These are phyloP conservation scores for Tadarida brasiliensis DNA, from an alignment of 2,797 vertebrate species.

Conservation along the genomic window DNA sequence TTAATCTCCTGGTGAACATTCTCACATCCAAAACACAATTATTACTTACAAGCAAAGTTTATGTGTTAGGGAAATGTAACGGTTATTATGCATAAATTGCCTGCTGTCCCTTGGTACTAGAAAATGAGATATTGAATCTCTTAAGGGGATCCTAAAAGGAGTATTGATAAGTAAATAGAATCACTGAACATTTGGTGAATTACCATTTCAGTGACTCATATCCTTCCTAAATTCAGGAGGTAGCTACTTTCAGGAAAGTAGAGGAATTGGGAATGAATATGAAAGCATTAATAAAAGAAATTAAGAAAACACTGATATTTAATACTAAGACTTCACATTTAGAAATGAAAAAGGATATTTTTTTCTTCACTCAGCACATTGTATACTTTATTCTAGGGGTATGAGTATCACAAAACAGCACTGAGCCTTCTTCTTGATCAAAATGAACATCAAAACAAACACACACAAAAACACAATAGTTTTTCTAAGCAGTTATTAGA, in stretches of 20 bases:
- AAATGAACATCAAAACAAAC: not conserved
- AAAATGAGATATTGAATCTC: conserved; percentile 75
- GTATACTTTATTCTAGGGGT: not conserved
- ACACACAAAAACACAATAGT: not conserved
- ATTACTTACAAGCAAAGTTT: conserved; percentile 80
- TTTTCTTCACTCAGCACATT: not conserved
- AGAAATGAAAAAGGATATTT: not conserved
- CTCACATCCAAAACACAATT: conserved; percentile 77
- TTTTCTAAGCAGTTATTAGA: not conserved
- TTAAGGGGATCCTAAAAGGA: conserved; percentile 74
- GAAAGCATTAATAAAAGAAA: conserved; percentile 37
- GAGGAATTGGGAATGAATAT: not conserved
- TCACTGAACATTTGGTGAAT: conserved; percentile 82
- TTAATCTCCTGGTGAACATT: conserved; percentile 78
- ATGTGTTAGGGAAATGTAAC: conserved; percentile 81
- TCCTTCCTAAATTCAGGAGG: conserved; percentile 68
- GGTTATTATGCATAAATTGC: conserved; percentile 72
- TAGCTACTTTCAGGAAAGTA: conserved; percentile 49
- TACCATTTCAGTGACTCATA: conserved; percentile 65
- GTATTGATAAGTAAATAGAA: conserved; percentile 79
- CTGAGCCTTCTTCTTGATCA: not conserved
- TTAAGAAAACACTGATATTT: not conserved
- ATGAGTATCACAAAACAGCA: not conserved
- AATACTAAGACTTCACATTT: not conserved
- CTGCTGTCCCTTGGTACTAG: conserved; percentile 64